Evolutionary conservation across 2,113 vertebrate species (phyloP), one percentile per base, ranked within the genome.

Genomic region (Andinoacara biseriatus): DNA sequence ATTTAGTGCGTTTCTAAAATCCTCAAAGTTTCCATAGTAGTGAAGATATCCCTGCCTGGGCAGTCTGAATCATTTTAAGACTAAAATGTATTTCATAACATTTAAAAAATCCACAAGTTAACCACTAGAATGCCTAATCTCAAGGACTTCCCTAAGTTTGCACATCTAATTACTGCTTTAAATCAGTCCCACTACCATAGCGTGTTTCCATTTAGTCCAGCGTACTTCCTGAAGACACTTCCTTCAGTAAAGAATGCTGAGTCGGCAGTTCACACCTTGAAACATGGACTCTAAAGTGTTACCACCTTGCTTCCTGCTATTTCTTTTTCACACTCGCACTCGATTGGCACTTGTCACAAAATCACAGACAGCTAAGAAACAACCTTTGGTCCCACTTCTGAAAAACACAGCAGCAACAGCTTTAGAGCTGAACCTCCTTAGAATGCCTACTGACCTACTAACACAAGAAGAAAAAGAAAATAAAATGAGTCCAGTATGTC

Each of bases 221-320:
- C 84, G 33, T 29, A 17, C 60, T 62, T 89, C 58, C 31, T 13
- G 63, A 14, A 83, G 40, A 80, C 56, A 57, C 78, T 75, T 57
- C 15, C 52, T 46, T 67, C 57, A 83, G 29, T 26, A 49, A 62
- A 58, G 79, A 65, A 40, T 74, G 83, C 61, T 14, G 74, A 81
- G 86, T 84, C 83, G 78, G 75, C 75, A 67, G 83, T 92, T 94
- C 86, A 84, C 92, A 80, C 92, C 87, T 56, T n/a, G 13, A 74
- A 38, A 61, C 52, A 7, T 10, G 60, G n/a, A 79, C 72, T 78
- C 52, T 76, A 69, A 86, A 78, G 77, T 77, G 78, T 67, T 40
- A 80, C 79, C 91, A 89, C 89, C 77, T 87, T 4, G 80, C 83
- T 91, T 93, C 91, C 89, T 90, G 83, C 72, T 40, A 29, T 81